Base-by-base conservation (phyloP, 2,113 vertebrate species). In the Chauna torquata region DNA sequence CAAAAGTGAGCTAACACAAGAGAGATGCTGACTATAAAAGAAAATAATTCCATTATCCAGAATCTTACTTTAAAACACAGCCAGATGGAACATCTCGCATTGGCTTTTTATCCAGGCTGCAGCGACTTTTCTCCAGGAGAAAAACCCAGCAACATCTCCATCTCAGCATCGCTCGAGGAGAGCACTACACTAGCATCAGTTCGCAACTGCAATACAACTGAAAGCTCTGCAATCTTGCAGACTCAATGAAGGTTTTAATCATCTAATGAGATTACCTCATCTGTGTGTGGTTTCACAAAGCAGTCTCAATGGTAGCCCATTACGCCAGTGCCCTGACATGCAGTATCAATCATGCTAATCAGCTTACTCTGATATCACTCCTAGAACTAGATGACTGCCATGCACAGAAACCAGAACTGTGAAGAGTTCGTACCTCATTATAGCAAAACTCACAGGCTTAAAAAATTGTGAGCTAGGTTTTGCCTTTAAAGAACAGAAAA, bases 261-360 rank as follows among this genome's bases (percentile, higher is more conserved):
- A 96, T 86, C 97, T 98, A 97, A 97, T 94, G 92, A 96, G 97
- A 98, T 97, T 97, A 98, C 96, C 94, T 97, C 92, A 98, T 97
- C 95, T 42, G 6, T 77, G 86, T 86, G 95, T 34, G 75, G 95
- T 97, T 97, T 96, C 95, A 82, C 93, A 54, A 72, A 69, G 89
- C 76, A 95, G 92, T 89, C 96, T 95, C 95, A 65, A 86, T 5
- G 44, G 88, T 7, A 97, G 94, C 92, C 97, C 98, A 98, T 98
- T 97, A 98, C 59, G 86, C 50, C 62, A 92, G 93, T 97, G 96
- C 97, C 98, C 83, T 96, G 98, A 97, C 97, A 96, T 36, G 44
- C 82, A 82, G 93, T 70, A 96, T 96, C 97, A 62, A 92, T 92
- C 93, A 94, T 28, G 74, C 95, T 96, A 96, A 97, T 97, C 96